phyloP scores from a whole-genome alignment of 2,113 vertebrate genomes.

The Canis aureus region DNA sequence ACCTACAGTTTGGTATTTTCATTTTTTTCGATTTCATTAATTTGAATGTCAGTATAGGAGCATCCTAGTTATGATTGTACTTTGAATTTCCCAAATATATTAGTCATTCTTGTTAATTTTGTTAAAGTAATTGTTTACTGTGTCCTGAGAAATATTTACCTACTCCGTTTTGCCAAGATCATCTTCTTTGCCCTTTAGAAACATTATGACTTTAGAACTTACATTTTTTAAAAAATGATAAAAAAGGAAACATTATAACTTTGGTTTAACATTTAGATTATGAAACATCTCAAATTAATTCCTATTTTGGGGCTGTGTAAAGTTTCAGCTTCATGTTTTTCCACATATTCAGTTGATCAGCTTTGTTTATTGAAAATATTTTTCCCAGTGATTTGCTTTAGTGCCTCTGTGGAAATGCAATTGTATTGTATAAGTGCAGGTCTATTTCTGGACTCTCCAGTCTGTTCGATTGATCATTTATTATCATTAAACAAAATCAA shows the following conservation, averaged over 20 bases:
- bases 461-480: neutral
- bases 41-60: neutral
- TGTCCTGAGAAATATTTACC: constrained; percentile 22
- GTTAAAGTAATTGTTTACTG: neutral
- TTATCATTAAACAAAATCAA: constrained; percentile 49
- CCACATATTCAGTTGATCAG: constrained; percentile 59
- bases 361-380: constrained; percentile 18
- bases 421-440: neutral
- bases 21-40: constrained; percentile 45
- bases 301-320: constrained; percentile 38
- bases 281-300: constrained; percentile 18
- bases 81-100: constrained; percentile 3
- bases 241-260: neutral
- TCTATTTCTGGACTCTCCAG: constrained; percentile 8
- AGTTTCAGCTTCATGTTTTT: constrained; percentile 54
- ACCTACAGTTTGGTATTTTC: constrained; percentile 62
- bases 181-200: constrained; percentile 40
- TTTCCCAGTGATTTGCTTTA: constrained; percentile 8
- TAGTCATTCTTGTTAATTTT: neutral
- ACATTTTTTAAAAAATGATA: neutral
- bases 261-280: neutral
- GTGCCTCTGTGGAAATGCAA: constrained; percentile 41
- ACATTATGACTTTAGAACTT: neutral
- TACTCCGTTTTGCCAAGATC: neutral
- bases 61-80: neutral